Conservation (phyloP, 2,113 vertebrate genomes). For the Alethe diademata region DNA sequence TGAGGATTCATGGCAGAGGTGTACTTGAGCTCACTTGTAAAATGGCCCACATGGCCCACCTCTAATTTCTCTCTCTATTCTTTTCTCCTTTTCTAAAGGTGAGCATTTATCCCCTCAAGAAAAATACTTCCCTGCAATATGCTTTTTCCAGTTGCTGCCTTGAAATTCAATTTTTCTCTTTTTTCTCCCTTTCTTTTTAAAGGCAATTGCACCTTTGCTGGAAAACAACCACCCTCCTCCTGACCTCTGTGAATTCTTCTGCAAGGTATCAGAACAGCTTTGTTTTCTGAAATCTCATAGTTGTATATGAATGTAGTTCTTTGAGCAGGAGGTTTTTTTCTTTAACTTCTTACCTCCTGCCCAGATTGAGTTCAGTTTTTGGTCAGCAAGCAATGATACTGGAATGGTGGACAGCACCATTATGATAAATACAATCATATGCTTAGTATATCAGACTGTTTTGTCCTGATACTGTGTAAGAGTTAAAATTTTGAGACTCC, state of each 20-base stretch:
- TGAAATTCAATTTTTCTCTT: background rate
- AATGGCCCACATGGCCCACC: background rate
- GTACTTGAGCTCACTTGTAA: background rate
- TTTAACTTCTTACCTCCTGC: background rate
- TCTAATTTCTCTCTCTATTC: background rate
- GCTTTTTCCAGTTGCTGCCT: background rate
- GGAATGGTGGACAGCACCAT: background rate
- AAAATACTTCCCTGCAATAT: background rate
- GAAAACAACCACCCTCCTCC: slow-evolving; percentile 99
- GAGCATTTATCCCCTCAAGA: background rate
- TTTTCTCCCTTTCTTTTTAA: slow-evolving; percentile 15
- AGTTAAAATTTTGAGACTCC: background rate
- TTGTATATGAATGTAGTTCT: background rate
- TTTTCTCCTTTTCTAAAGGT: background rate
- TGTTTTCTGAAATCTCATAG: background rate
- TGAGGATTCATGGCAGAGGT: background rate
- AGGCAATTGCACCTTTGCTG: slow-evolving; percentile 97
- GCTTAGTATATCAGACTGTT: background rate
- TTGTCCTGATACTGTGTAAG: background rate
- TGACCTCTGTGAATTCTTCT: slow-evolving; percentile 99
- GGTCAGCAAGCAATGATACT: background rate
- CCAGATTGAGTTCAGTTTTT: background rate
- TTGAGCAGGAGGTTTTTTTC: background rate
- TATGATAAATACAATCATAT: background rate
- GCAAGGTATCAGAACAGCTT: slow-evolving; percentile 84